A percentile compares a stretch with the other conserved stretches of the same genome.
phyloP scores from a whole-genome alignment of 2,888 invertebrate species.

The Heteromyza rotundicornis region DNA sequence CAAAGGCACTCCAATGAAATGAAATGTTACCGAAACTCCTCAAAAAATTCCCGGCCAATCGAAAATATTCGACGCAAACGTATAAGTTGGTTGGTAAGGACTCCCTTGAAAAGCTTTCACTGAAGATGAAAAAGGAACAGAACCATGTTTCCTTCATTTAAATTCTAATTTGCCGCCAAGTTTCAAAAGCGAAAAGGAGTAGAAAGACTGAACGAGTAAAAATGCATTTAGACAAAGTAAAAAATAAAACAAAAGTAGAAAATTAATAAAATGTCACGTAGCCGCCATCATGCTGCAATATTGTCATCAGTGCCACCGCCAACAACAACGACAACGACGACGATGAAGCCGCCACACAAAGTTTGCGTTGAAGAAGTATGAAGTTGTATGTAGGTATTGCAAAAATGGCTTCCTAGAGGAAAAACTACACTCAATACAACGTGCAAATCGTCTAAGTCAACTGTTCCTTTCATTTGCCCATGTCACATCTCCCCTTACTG shows the following conservation, averaged over 20 bases:
- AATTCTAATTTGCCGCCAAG: background rate
- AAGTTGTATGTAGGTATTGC: too few species aligned
- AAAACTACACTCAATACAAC: constrained; percentile 3
- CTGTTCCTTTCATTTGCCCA: too few species aligned
- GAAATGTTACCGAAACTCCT: too few species aligned
- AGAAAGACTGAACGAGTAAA: too few species aligned
- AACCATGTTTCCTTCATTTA: background rate
- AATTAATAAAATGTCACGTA: constrained; percentile 21
- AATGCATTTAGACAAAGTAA: too few species aligned
- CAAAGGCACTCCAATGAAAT: too few species aligned
- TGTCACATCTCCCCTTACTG: too few species aligned
- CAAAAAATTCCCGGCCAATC: too few species aligned
- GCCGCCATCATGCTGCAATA: constrained; percentile 12
- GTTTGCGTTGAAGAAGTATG: background rate
- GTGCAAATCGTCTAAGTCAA: constrained; percentile 2
- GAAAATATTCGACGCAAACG: background rate
- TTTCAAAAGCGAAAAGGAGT: background rate
- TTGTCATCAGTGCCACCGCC: background rate
- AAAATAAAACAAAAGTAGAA: constrained; percentile 14
- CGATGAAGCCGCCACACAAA: background rate
- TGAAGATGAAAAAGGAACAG: background rate
- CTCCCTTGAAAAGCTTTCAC: too few species aligned
- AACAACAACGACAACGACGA: too few species aligned
- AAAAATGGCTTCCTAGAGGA: too few species aligned
- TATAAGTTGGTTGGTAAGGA: too few species aligned